phyloP scores from a whole-genome alignment of 2,113 vertebrate species.

The Spermophilus dauricus region DNA sequence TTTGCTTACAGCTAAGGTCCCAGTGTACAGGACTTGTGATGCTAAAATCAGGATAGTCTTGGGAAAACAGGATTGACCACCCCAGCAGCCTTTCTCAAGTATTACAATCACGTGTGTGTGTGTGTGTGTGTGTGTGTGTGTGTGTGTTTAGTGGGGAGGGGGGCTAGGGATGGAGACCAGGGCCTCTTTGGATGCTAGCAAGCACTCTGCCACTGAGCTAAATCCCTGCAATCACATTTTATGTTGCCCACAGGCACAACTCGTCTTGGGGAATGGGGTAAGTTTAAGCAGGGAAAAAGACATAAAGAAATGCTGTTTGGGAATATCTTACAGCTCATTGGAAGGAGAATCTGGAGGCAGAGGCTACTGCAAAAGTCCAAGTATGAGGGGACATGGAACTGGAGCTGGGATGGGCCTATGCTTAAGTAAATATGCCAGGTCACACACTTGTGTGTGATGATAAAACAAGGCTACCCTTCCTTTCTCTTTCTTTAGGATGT shows the following conservation, averaged over 20 bases:
- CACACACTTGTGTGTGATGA: not conserved
- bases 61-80: not conserved
- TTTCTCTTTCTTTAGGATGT: not conserved
- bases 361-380: not conserved
- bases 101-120: not conserved
- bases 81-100: not conserved
- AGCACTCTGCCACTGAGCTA: not conserved
- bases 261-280: not conserved
- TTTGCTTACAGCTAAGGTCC: not conserved
- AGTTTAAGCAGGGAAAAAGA: constrained; percentile 13
- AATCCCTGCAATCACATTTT: not conserved
- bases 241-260: not conserved
- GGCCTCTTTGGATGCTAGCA: not conserved
- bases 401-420: not conserved
- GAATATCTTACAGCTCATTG: not conserved
- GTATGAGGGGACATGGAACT: not conserved
- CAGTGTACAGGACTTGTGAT: not conserved
- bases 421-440: not conserved
- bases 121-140: no score
- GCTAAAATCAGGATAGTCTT: not conserved
- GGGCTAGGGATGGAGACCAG: not conserved
- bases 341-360: not conserved
- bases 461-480: not conserved
- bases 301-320: not conserved
- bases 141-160: no score